Evolutionary conservation across 2,888 invertebrate genomes (phyloP).

Genomic region (Coenonympha glycerion): DNA sequence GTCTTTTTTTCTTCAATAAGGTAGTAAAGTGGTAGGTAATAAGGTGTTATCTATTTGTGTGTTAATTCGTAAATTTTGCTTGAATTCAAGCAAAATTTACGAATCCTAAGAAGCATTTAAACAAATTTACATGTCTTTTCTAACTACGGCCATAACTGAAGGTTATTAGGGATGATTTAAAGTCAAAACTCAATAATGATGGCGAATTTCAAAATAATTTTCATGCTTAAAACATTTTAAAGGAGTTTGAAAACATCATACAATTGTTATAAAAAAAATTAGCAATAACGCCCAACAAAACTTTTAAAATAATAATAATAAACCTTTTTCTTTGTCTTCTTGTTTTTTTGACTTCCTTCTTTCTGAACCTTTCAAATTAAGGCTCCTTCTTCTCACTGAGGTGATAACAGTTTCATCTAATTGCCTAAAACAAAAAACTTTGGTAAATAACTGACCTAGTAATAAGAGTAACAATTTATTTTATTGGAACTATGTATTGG

Average conservation of each 20-base stretch:
- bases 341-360: constrained; percentile 82
- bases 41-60: too few species aligned
- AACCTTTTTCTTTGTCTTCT: constrained; percentile 83
- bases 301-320: too few species aligned
- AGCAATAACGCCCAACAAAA: background rate
- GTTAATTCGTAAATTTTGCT: too few species aligned
- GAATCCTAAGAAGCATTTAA: too few species aligned
- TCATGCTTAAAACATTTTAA: too few species aligned
- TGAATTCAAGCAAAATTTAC: too few species aligned
- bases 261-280: constrained; percentile 14
- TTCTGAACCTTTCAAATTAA: constrained; percentile 75
- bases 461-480: background rate
- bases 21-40: too few species aligned
- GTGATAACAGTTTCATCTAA: constrained; percentile 82
- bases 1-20: too few species aligned
- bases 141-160: background rate
- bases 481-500: too few species aligned
- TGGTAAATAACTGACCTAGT: background rate
- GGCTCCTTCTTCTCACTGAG: constrained; percentile 78
- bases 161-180: background rate
- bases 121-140: too few species aligned
- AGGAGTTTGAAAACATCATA: too few species aligned
- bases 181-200: background rate
- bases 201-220: too few species aligned
- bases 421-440: constrained; percentile 58